Percentiles rank a stretch among this genome's conserved stretches.
Evolutionary conservation across 1,140 invertebrate species (phyloP).

Genomic region (Zophobas atratus): DNA sequence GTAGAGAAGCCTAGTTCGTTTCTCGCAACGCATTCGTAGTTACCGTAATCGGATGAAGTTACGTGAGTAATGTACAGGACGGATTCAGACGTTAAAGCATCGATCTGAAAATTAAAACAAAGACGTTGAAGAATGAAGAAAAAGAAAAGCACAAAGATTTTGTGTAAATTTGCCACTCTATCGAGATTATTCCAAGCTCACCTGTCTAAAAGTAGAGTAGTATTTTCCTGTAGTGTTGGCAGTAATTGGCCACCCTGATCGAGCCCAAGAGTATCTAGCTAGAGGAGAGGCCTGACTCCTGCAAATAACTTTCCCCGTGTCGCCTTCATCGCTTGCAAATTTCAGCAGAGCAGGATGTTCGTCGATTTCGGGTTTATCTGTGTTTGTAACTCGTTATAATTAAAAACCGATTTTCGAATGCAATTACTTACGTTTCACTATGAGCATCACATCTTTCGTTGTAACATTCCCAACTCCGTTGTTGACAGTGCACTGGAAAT

Average conservation of each 20-base stretch:
- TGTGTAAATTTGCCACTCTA: not conserved
- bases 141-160: not conserved
- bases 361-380: conserved; percentile 92
- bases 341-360: conserved; percentile 84
- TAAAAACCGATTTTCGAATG: not conserved
- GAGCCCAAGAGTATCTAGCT: conserved; percentile 88
- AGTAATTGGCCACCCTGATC: conserved; percentile 77
- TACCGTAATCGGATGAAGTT: conserved; percentile 87
- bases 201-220: conserved; percentile 74
- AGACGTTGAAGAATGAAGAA: not conserved
- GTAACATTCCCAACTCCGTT: conserved; percentile 85
- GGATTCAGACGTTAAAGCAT: conserved; percentile 81
- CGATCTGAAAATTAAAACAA: conserved; percentile 63
- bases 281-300: conserved; percentile 86
- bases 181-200: conserved; percentile 50
- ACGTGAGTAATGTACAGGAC: conserved; percentile 88
- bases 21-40: conserved; percentile 89
- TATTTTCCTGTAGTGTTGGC: conserved; percentile 80
- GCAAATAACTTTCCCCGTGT: conserved; percentile 86
- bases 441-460: conserved; percentile 71
- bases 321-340: conserved; percentile 90
- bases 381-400: conserved; percentile 42
- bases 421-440: conserved; percentile 86
- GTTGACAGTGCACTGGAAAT: conserved; percentile 92
- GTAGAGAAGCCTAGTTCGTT: conserved; percentile 89